These are phyloP conservation scores for Gobio gobio DNA, from an alignment of 2,113 vertebrate species.

Conservation along the genomic window DNA sequence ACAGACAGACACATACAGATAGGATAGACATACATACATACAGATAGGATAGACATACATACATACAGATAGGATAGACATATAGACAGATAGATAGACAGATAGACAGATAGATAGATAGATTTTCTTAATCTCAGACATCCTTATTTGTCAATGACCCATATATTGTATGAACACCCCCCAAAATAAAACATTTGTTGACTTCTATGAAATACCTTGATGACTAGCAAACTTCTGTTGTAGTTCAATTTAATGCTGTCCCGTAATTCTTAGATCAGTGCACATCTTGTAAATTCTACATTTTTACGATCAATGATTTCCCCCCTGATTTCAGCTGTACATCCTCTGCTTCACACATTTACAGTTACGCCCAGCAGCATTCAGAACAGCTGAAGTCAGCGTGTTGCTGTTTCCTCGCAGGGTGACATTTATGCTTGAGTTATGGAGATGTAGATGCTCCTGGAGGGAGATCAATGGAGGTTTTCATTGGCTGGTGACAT, in stretches of 20 bases:
- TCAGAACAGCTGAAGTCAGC: slow-evolving; percentile 46
- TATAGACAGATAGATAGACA: too few relatives aligned
- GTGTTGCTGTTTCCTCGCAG: slow-evolving; percentile 33
- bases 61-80: too few relatives aligned
- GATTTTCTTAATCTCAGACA: not conserved
- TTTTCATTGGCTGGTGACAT: slow-evolving; percentile 19
- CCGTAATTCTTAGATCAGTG: not conserved
- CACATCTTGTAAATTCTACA: not conserved
- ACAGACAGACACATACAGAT: too few relatives aligned
- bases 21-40: too few relatives aligned
- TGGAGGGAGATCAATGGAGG: slow-evolving; percentile 34
- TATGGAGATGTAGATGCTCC: slow-evolving; percentile 55
- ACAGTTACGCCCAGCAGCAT: slow-evolving; percentile 20
- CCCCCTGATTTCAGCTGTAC: not conserved
- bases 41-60: too few relatives aligned
- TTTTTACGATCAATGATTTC: not conserved
- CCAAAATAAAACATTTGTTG: not conserved
- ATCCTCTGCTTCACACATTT: not conserved
- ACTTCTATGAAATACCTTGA: not conserved
- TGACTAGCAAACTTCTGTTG: not conserved
- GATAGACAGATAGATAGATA: too few relatives aligned
- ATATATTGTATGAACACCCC: not conserved
- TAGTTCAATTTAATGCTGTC: not conserved
- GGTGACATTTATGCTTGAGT: slow-evolving; percentile 52
- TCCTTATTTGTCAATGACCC: not conserved